Evolutionary conservation across 2,797 vertebrate species (phyloP).

Genomic region (Pelodytes ibericus): DNA sequence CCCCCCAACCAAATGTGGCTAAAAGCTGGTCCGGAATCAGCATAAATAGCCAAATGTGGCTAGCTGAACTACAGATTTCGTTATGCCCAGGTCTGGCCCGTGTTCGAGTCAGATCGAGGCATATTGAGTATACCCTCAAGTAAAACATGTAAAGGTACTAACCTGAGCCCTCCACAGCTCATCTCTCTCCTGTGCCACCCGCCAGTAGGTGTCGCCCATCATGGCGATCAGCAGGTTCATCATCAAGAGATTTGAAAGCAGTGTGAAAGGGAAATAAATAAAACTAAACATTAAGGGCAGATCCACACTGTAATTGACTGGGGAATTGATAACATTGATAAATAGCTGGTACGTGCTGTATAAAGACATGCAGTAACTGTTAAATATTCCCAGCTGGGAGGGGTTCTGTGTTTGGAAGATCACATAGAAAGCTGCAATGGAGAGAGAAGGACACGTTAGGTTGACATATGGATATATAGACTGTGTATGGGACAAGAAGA

Average conservation of each 20-base stretch:
- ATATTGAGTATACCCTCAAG: too few relatives aligned
- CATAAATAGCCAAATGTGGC: too few relatives aligned
- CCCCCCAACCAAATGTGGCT: too few relatives aligned
- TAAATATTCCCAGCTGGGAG: conserved; percentile 69
- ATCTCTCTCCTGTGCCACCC: conserved; percentile 74
- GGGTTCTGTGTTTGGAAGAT: conserved; percentile 77
- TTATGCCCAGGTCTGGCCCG: too few relatives aligned
- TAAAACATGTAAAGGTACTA: too few relatives aligned
- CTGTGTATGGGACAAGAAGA: neutral
- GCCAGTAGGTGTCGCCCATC: conserved; percentile 80
- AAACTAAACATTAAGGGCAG: conserved; percentile 73
- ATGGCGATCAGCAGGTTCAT: conserved; percentile 78
- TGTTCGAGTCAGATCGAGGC: too few relatives aligned
- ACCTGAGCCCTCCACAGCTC: conserved; percentile 79
- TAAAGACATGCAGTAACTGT: conserved; percentile 71
- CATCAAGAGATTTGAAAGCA: conserved; percentile 77
- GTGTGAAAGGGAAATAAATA: conserved; percentile 71
- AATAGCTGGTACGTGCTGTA: conserved; percentile 79
- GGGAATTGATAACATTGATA: conserved; percentile 75
- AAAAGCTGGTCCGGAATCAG: too few relatives aligned
- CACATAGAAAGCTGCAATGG: conserved; percentile 70
- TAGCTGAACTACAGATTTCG: too few relatives aligned
- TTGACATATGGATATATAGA: neutral
- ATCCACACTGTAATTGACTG: conserved; percentile 74
- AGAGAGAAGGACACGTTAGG: neutral